A percentile compares a stretch with the other conserved stretches of the same genome.
These are phyloP conservation scores for Chiropotes sagulatus DNA, from an alignment of 2,797 vertebrate genomes.

Conservation along the genomic window DNA sequence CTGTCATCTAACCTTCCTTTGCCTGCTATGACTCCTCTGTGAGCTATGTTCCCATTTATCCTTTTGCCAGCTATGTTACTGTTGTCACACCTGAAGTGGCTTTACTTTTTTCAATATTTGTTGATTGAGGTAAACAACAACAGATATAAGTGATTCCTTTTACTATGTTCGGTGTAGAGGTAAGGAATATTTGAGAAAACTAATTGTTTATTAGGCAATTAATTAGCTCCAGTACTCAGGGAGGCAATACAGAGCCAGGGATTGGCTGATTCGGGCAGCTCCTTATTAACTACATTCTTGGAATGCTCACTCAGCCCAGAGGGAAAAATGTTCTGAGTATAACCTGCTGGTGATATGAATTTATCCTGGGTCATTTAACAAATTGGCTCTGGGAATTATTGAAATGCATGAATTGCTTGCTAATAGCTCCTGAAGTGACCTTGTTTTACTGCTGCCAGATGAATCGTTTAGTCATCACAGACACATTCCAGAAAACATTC, in stretches of 20 bases:
- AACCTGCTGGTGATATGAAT: not conserved
- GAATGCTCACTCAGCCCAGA: not conserved
- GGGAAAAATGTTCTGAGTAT: not conserved
- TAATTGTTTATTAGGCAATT: not conserved
- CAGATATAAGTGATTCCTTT: not conserved
- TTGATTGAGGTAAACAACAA: slow-evolving; percentile 12
- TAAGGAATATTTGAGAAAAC: not conserved
- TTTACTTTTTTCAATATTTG: slow-evolving; percentile 49
- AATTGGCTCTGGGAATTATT: not conserved
- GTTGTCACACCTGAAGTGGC: not conserved
- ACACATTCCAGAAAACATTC: not conserved
- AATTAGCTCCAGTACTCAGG: not conserved
- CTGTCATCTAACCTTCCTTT: not conserved
- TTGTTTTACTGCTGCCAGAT: not conserved
- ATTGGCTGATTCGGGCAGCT: not conserved
- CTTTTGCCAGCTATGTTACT: not conserved
- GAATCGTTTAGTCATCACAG: not conserved
- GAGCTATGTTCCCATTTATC: not conserved
- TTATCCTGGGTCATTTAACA: slow-evolving; percentile 24
- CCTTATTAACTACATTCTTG: not conserved
- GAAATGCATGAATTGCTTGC: not conserved
- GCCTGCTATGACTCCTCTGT: not conserved
- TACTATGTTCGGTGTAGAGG: not conserved
- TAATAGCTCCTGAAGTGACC: not conserved
- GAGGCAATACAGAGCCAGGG: not conserved